Base-by-base conservation (phyloP, 2,888 invertebrate species). In the Tachina grossa region DNA sequence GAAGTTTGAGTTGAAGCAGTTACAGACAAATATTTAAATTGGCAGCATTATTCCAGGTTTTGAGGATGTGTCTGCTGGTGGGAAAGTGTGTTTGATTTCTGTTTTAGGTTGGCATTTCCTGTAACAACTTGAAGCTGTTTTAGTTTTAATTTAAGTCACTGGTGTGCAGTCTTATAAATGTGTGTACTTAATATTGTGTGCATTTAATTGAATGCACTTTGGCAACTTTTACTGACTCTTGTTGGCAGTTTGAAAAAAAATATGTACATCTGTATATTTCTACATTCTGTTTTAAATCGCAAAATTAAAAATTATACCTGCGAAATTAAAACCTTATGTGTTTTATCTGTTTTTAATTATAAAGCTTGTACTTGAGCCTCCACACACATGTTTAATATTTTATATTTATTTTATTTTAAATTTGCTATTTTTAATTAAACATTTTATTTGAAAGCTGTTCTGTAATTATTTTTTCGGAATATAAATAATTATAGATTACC, bases 21-120 rank as follows among this genome's bases (percentile, higher is more conserved):
- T 69, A 65, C 59, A 81, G 66, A 68, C 39, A 81, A 59, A 66
- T 84, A 84, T 84, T 84, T 84, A 84, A 84, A 84, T 81, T 84
- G 84, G 75, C 79, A 59, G 69, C 43, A 57, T 77, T 71, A 31
- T 72, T 65, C 13, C 16, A 57, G 11, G 14, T 63, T 69, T 76
- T 43, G 47, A 68, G 59, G 66, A 72, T 66, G 57, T 55, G 55
- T 9, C 59, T 57, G 66, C n/a, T 31, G 51, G 16, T 66, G 41
- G 31, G 57, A 43, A 63, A 68, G 72, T 65, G 49, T 57, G 72
- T 68, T 53, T 53, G 19, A 6, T 57, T 59, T 45, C 16, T 57
- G 19, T 65, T 71, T 53, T 45, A 68, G 72, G 53, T 66, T 66
- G 65, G 66, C 11, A 77, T 63, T 84, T 84, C 80, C 75, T 80